Evolutionary conservation across 2,888 invertebrate species (phyloP).

Genomic region (Pristionchus exspectatus): DNA sequence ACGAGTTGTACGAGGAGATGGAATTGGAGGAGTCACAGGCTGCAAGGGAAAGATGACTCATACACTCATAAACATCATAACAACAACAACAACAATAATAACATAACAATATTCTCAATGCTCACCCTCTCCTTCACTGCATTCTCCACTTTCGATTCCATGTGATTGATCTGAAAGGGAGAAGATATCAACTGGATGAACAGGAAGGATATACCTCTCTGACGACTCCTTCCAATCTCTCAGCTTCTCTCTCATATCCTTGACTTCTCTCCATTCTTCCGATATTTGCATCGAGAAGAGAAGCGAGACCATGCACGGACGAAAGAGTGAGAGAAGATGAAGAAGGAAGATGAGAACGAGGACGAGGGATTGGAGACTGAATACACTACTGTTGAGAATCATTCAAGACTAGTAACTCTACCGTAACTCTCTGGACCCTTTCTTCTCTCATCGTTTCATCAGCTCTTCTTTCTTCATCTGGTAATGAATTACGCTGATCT

Average conservation of each 20-base stretch:
- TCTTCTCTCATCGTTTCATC: neutral
- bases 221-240: neutral
- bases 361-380: constrained; percentile 40
- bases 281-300: constrained; percentile 29
- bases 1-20: neutral
- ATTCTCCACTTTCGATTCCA: constrained; percentile 5
- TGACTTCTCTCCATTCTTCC: constrained; percentile 26
- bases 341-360: neutral
- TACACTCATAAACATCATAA: neutral
- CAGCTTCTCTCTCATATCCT: constrained; percentile 4
- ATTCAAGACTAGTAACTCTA: neutral
- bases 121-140: constrained; percentile 29
- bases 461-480: neutral
- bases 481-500: neutral
- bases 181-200: neutral
- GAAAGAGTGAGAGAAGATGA: neutral
- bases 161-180: constrained; percentile 8
- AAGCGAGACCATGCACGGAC: neutral
- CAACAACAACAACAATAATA: neutral
- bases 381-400: neutral
- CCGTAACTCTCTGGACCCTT: neutral
- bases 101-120: neutral
- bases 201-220: neutral
- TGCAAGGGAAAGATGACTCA: neutral
- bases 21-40: neutral